These are phyloP conservation scores for Menura novaehollandiae DNA, from an alignment of 2,113 vertebrate species.

Conservation along the genomic window DNA sequence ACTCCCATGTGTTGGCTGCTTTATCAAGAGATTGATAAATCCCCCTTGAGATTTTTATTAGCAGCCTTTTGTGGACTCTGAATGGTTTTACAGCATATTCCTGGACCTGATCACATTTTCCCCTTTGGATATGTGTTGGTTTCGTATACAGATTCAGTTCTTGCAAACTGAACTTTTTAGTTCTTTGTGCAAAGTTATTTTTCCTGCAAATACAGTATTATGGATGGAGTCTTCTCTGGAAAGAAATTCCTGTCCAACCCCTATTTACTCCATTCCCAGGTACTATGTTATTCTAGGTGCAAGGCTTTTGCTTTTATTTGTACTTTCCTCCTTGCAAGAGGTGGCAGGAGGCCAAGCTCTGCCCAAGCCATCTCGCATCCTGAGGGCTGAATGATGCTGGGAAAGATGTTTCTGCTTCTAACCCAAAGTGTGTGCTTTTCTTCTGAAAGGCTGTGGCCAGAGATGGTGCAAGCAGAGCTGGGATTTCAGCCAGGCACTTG, in stretches of 20 bases:
- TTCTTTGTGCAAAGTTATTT: not conserved
- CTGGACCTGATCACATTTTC: not conserved
- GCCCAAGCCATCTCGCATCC: not conserved
- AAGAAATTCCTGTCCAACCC: not conserved
- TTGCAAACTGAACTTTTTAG: not conserved
- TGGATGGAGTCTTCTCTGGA: not conserved
- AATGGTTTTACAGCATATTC: not conserved
- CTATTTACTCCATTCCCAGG: not conserved
- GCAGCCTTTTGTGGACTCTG: not conserved
- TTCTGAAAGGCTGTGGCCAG: not conserved
- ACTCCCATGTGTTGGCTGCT: not conserved
- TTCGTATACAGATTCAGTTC: not conserved
- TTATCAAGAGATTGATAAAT: not conserved
- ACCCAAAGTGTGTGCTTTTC: not conserved
- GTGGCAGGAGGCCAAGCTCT: not conserved
- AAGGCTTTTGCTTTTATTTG: not conserved
- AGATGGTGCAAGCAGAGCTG: not conserved
- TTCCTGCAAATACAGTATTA: not conserved
- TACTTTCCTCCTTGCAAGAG: not conserved
- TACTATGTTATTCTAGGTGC: too few relatives aligned
- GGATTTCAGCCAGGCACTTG: not conserved
- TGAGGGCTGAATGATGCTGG: rapidly evolving
- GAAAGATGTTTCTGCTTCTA: not conserved
- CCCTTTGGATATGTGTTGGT: not conserved
- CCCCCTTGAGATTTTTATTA: not conserved